Evolutionary conservation across 2,113 vertebrate genomes (phyloP), one percentile per base, ranked within the genome.

Genomic region (Theristicus caerulescens): DNA sequence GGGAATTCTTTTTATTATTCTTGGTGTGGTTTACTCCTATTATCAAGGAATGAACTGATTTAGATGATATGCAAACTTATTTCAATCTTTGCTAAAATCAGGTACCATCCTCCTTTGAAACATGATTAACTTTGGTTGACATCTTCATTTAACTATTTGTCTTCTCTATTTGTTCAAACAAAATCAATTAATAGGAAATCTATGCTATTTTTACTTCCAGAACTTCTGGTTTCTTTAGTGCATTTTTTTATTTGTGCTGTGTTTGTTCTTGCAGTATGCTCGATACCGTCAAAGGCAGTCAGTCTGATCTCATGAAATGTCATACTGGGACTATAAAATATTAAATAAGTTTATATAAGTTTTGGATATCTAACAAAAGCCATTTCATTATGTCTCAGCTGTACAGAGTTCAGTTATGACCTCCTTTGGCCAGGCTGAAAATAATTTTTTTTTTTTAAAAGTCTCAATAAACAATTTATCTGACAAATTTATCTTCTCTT

Each of bases 301-400:
- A 81, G 57, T 87, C 49, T 95, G 86, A 82, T 84, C 57, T 91
- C 62, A 65, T 66, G 57, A 94, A 94, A 87, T 85, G 61, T 67
- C 65, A 55, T 87, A 67, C 17, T 18, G 16, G 44, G 46, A 61
- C 46, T 80, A 91, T 92, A 82, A 96, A 94, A 94, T 93, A 97
- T 95, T 92, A 66, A 96, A 76, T 82, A 92, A 72, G 57, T 87
- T 95, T 95, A 58, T 93, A 58, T 82, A 91, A 76, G 40, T 94
- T 92, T 94, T 85, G n/a, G 73, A 47, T 95, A 87, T 65, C 36
- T 82, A 69, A 94, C 3, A 3, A 87, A 94, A 89, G 14, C 8
- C 18, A 89, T 89, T 96, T 92, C 73, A 82, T 95, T 91, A 64
- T 76, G 21, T 71, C 46, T 80, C 47, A 52, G 47, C 34, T 84